Conservation (phyloP, 2,113 vertebrate species). For the Hippocampus zosterae region DNA sequence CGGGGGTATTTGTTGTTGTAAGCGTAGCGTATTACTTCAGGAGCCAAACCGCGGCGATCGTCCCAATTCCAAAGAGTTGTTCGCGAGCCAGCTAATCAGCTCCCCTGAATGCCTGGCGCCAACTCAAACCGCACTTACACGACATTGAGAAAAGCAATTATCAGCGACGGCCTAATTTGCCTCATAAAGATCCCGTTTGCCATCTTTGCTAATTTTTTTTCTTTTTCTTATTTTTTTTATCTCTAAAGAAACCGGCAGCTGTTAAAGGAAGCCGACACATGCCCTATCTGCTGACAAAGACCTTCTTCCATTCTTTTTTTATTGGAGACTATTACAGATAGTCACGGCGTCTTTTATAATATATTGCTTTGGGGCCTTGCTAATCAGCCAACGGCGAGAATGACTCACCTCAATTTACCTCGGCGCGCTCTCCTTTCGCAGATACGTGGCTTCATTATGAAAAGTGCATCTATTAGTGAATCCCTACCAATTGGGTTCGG, state of each 20-base stretch:
- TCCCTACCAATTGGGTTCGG: background rate
- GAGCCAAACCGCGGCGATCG: slow-evolving; percentile 34
- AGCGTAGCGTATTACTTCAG: background rate
- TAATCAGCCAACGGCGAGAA: slow-evolving; percentile 53
- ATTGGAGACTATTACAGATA: slow-evolving; percentile 57
- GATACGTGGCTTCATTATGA: slow-evolving; percentile 62
- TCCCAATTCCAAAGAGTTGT: slow-evolving; percentile 38
- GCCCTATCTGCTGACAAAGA: slow-evolving; percentile 67
- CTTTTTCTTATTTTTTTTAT: slow-evolving; percentile 61
- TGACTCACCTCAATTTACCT: slow-evolving; percentile 57
- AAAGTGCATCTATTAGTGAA: slow-evolving; percentile 17
- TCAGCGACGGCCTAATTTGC: slow-evolving; percentile 57
- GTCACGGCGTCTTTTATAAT: slow-evolving; percentile 29
- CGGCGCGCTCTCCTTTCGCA: slow-evolving; percentile 44
- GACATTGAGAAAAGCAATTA: slow-evolving; percentile 66
- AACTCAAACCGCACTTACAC: slow-evolving; percentile 23
- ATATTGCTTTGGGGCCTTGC: slow-evolving; percentile 36
- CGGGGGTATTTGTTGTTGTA: no score
- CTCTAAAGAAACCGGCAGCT: slow-evolving; percentile 43
- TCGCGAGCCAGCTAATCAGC: slow-evolving; percentile 42
- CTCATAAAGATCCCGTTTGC: slow-evolving; percentile 68
- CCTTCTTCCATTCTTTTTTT: slow-evolving; percentile 52
- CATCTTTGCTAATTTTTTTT: slow-evolving; percentile 51
- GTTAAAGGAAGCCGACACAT: slow-evolving; percentile 48
- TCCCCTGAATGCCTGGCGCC: slow-evolving; percentile 26